phyloP scores from a whole-genome alignment of 1,140 invertebrate genomes.

The Eumeta japonica region DNA sequence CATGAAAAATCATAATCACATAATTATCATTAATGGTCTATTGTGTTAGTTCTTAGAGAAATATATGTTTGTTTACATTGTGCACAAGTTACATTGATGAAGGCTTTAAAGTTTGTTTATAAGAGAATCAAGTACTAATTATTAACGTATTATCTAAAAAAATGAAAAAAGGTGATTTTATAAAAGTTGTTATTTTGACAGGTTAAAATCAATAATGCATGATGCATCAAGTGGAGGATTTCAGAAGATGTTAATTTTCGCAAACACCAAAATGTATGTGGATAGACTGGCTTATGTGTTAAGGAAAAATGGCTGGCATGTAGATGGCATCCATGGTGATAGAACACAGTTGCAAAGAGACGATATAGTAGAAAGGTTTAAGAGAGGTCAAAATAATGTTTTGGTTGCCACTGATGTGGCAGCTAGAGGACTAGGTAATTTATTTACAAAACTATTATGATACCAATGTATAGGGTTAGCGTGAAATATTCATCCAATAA shows the following conservation, averaged over 20 bases:
- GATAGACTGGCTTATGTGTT: slow-evolving; percentile 68
- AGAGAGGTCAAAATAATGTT: slow-evolving; percentile 43
- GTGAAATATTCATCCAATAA: not conserved
- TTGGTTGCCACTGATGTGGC: slow-evolving; percentile 81
- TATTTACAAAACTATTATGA: not conserved
- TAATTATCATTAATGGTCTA: too few species aligned
- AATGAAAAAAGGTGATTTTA: too few species aligned
- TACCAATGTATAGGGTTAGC: not conserved
- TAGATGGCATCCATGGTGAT: slow-evolving; percentile 73
- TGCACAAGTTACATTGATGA: too few species aligned
- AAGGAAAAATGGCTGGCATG: slow-evolving; percentile 65
- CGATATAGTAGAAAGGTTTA: slow-evolving; percentile 37
- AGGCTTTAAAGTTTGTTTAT: too few species aligned
- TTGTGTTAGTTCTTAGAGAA: too few species aligned
- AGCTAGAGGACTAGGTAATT: slow-evolving; percentile 71
- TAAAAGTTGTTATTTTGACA: slow-evolving; percentile 41
- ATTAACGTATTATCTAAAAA: too few species aligned
- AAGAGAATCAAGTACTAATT: too few species aligned
- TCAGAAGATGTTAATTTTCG: slow-evolving; percentile 78
- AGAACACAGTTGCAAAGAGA: slow-evolving; percentile 73
- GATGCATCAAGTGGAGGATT: slow-evolving; percentile 71
- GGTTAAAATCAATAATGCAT: slow-evolving; percentile 68
- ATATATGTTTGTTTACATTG: too few species aligned
- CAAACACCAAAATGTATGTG: slow-evolving; percentile 84
- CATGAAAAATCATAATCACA: too few species aligned